phyloP scores from a whole-genome alignment of 2,888 invertebrate genomes.

The Eilema griseolum region DNA sequence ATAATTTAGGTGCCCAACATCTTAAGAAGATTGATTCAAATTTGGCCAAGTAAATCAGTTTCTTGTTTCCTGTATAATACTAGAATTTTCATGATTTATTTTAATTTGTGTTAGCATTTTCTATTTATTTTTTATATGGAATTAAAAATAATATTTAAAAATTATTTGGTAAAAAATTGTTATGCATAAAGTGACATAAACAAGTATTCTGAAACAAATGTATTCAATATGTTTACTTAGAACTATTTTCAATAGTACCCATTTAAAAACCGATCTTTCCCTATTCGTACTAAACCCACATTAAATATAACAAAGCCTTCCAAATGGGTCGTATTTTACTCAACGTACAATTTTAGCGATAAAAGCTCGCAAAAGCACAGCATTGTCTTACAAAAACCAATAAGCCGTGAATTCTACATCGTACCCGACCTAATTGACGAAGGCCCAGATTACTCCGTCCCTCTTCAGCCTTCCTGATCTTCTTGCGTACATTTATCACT shows the following conservation, averaged over 20 bases:
- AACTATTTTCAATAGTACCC: neutral
- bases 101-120: neutral
- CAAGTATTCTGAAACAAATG: neutral
- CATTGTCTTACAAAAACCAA: conserved; percentile 54
- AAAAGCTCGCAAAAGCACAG: conserved; percentile 44
- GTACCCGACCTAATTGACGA: conserved; percentile 51
- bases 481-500: conserved; percentile 37
- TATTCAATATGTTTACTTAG: neutral
- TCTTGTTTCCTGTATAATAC: neutral
- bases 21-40: neutral
- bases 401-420: conserved; percentile 51
- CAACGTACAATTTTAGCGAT: conserved; percentile 41
- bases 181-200: neutral
- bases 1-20: neutral
- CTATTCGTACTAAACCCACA: neutral
- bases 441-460: conserved; percentile 45
- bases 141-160: neutral
- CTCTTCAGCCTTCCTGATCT: conserved; percentile 24
- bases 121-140: neutral
- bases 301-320: conserved; percentile 36
- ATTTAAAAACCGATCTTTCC: neutral
- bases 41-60: neutral
- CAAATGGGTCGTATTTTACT: conserved; percentile 40
- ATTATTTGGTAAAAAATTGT: neutral
- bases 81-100: neutral